phyloP scores from a whole-genome alignment of 2,113 vertebrate genomes.

The Ailurus styani region DNA sequence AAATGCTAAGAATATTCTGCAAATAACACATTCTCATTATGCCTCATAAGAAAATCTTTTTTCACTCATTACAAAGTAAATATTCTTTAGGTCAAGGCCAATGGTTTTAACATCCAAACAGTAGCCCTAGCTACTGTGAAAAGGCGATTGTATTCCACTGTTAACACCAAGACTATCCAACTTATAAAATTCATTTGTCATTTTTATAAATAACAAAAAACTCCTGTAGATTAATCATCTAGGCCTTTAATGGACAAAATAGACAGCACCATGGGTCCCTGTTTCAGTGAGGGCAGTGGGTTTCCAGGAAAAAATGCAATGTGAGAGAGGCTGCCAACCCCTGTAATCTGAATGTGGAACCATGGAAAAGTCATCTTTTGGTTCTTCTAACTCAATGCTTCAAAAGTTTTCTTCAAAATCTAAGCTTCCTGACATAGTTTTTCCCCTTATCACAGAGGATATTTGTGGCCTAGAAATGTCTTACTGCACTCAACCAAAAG shows the following conservation, averaged over 20 bases:
- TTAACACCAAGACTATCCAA: background rate
- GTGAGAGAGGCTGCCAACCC: background rate
- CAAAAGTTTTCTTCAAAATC: background rate
- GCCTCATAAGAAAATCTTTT: background rate
- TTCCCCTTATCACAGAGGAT: background rate
- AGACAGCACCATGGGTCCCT: background rate
- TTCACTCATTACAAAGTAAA: background rate
- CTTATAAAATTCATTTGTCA: background rate
- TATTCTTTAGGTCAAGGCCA: background rate
- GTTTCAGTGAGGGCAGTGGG: background rate
- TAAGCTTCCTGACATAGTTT: background rate
- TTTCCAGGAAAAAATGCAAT: background rate
- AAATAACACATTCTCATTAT: background rate
- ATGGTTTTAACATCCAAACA: background rate
- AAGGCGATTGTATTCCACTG: background rate
- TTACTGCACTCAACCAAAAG: background rate
- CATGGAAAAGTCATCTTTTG: background rate
- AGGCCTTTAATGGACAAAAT: background rate
- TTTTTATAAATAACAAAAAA: background rate
- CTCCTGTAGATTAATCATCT: background rate
- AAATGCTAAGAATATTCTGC: background rate
- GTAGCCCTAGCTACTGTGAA: background rate
- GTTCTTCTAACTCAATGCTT: background rate
- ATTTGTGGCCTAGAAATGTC: background rate
- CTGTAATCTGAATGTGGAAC: background rate